Evolutionary conservation across 2,797 vertebrate species (phyloP).

Genomic region (Rhyacichthys aspro): DNA sequence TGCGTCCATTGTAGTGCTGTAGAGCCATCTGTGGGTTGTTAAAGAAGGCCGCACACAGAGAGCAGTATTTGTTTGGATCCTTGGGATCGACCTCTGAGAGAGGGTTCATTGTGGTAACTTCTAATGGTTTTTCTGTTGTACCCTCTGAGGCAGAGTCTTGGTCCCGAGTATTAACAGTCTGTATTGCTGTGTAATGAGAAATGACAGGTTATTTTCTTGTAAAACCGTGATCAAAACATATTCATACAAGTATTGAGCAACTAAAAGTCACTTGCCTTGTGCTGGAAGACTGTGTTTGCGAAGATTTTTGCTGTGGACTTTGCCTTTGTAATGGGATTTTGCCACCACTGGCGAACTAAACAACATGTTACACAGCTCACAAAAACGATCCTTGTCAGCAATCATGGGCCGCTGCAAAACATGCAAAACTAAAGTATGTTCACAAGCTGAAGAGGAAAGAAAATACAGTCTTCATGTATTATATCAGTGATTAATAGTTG

Average conservation of each 20-base stretch:
- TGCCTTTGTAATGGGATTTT: constrained; percentile 84
- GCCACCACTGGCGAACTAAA: constrained; percentile 82
- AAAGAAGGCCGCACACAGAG: constrained; percentile 83
- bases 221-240: too few species aligned
- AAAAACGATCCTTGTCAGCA: constrained; percentile 79
- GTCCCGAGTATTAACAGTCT: constrained; percentile 9
- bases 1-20: constrained; percentile 86
- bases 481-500: background rate
- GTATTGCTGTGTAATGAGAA: constrained; percentile 24
- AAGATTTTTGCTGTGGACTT: constrained; percentile 83
- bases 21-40: constrained; percentile 81
- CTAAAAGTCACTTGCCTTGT: constrained; percentile 45
- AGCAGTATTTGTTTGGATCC: constrained; percentile 82
- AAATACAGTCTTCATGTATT: background rate
- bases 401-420: constrained; percentile 61
- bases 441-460: background rate
- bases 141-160: constrained; percentile 23
- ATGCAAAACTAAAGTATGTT: background rate
- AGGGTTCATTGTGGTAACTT: constrained; percentile 7
- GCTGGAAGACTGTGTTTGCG: constrained; percentile 67
- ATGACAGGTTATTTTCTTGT: background rate
- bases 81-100: constrained; percentile 70
- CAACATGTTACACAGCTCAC: constrained; percentile 84
- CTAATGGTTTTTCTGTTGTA: constrained; percentile 19
- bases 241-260: too few species aligned